Conservation (phyloP, 2,888 invertebrate genomes). For the Parascotia fuliginaria region DNA sequence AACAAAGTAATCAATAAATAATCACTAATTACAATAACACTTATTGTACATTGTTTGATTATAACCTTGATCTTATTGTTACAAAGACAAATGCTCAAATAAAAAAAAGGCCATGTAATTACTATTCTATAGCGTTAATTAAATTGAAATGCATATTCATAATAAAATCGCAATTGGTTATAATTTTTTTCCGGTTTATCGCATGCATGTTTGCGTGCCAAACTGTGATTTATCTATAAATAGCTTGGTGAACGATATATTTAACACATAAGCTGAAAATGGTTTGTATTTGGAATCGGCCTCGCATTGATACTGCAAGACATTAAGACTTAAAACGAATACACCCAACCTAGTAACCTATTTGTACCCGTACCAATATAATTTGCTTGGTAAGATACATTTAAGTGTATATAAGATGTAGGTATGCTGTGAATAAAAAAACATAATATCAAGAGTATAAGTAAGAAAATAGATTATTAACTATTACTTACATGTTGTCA, state of each 20-base stretch:
- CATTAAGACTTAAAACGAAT: conserved; percentile 6
- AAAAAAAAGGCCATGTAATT: conserved; percentile 5
- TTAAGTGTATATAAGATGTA: background rate
- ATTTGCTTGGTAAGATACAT: conserved; percentile 5
- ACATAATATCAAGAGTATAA: background rate
- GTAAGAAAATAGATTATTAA: background rate
- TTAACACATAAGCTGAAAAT: conserved; percentile 8
- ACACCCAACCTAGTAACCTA: conserved; percentile 11
- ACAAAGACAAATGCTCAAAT: conserved; percentile 15
- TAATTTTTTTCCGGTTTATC: conserved; percentile 29
- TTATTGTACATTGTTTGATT: no score
- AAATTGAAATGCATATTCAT: conserved; percentile 34
- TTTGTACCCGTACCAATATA: conserved; percentile 13
- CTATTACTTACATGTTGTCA: conserved; percentile 72
- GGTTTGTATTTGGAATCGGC: conserved; percentile 10
- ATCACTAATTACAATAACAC: no score
- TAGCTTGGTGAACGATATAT: conserved; percentile 18
- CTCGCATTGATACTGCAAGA: conserved; percentile 7
- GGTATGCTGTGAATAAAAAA: no score
- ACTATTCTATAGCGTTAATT: conserved; percentile 21
- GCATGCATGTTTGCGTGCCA: conserved; percentile 35
- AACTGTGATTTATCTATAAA: conserved; percentile 28
- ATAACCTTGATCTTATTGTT: conserved; percentile 36
- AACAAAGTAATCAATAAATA: no score
- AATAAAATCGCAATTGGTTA: conserved; percentile 33